Evolutionary conservation across 2,113 vertebrate genomes (phyloP).

Genomic region (Bubo scandiacus): DNA sequence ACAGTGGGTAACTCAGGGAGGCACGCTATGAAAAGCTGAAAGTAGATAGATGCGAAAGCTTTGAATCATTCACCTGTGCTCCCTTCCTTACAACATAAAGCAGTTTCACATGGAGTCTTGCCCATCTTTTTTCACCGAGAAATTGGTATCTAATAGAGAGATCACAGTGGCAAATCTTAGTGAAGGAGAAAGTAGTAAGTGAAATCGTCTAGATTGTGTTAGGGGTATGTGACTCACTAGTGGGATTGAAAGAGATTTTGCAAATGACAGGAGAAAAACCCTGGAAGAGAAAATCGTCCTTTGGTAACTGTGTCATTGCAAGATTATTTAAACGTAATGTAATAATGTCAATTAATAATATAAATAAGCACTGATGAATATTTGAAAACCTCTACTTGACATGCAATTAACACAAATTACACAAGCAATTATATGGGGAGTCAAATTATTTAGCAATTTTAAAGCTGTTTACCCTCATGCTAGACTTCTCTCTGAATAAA

Average conservation of each 20-base stretch:
- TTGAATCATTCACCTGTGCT: not conserved
- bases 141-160: not conserved
- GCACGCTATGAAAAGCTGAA: not conserved
- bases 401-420: constrained; percentile 76
- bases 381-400: constrained; percentile 66
- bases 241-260: not conserved
- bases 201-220: not conserved
- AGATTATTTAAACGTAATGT: constrained; percentile 44
- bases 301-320: not conserved
- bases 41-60: not conserved
- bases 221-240: not conserved
- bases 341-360: constrained; percentile 60
- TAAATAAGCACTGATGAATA: constrained; percentile 62
- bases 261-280: not conserved
- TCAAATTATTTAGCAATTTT: constrained; percentile 68
- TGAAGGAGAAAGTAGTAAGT: not conserved
- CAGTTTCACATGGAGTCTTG: not conserved
- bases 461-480: constrained; percentile 61
- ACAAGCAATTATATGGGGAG: constrained; percentile 69
- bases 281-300: not conserved
- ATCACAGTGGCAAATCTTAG: not conserved
- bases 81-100: not conserved
- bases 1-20: fast-evolving
- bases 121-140: not conserved
- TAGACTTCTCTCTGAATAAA: constrained; percentile 59